Evolutionary conservation across 2,797 vertebrate genomes (phyloP), one percentile per base, ranked within the genome.

Genomic region (Gila robusta): DNA sequence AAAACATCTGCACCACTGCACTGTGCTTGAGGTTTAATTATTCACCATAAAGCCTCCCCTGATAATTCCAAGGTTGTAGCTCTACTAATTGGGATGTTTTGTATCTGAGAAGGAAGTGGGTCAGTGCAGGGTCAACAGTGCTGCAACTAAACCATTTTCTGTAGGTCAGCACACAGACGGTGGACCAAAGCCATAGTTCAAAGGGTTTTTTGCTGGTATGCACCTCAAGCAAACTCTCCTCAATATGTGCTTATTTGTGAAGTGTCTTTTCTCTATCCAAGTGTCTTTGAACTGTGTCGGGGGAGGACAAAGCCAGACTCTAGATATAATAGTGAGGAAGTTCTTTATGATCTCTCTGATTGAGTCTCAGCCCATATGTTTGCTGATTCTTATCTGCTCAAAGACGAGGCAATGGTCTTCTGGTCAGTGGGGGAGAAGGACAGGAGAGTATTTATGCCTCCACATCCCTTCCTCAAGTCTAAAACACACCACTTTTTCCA

Each of bases 41-140:
- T 79, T 47, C 17, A 54, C 64, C 37, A 82, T 67, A 86, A 70
- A 44, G 35, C 23, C 54, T 37, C n/a, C 79, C 86, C 82, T 74
- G 70, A 87, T 88, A 73, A 73, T 62, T 85, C 41, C 76, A 62
- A 69, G 70, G 26, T 52, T 82, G 52, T 26, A 85, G 82, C 47
- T 83, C 62, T 47, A 78, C 72, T 91, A 86, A 89, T 89, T 87
- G 69, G 84, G 66, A 85, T 64, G 49, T 86, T 85, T 89, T 87
- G 83, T 82, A 76, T 59, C 77, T 79, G n/a, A 77, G 78, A 69
- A 79, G 66, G 72, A 85, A 70, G 64, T 14, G 69, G 89, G 87
- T 89, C 87, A 89, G 26, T 21, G 41, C 26, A 64, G 71, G 89
- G 85, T 90, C 85, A 91, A 89, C 73, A 66, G 85, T 78, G 52